Evolutionary conservation across 2,888 invertebrate species (phyloP), one percentile per base, ranked within the genome.

Genomic region (Eulithis prunata): DNA sequence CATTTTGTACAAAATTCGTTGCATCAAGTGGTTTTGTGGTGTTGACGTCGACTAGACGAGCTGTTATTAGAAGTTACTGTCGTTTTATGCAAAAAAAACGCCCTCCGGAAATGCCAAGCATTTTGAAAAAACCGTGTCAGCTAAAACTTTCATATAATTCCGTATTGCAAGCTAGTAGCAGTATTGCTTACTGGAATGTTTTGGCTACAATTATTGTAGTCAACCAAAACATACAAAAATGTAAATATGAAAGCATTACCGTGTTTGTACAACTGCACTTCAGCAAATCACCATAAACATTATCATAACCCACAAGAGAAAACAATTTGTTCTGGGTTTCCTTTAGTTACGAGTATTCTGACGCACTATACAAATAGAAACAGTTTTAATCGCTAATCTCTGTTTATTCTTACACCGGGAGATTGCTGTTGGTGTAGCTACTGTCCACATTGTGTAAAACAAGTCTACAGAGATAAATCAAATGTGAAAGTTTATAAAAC

Each of bases 11-110:
- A 10, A 46, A 36, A 13, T 47, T 38, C 11, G 12, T 13, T 51
- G 49, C 21, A 59, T 14, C 45, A 61, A 63, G 57, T 60, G 61
- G 51, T 47, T 53, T 60, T 55, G 61, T 53, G 51, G 53, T 60
- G 46, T 12, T 67, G 70, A 68, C 73, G 73, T 70, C 71, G 72
- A 67, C 73, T 71, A 64, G 69, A n/a, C 71, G 68, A 68, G 61
- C 59, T 54, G 53, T 75, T 70, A 74, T 75, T 68, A 66, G 57
- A 62, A 60, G 36, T 49, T 54, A 62, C 28, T 63, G 67, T 61
- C 67, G 47, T 60, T 68, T 60, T 54, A 53, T 54, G 71, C 70
- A 71, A 71, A 71, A 71, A 71, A 73, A n/a, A n/a, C n/a, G 62
- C 54, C 56, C 47, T 14, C 32, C 60, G 28, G 21, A 13, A 53